phyloP scores from a whole-genome alignment of 2,888 invertebrate species.

The Hydroisotoma schaefferi region DNA sequence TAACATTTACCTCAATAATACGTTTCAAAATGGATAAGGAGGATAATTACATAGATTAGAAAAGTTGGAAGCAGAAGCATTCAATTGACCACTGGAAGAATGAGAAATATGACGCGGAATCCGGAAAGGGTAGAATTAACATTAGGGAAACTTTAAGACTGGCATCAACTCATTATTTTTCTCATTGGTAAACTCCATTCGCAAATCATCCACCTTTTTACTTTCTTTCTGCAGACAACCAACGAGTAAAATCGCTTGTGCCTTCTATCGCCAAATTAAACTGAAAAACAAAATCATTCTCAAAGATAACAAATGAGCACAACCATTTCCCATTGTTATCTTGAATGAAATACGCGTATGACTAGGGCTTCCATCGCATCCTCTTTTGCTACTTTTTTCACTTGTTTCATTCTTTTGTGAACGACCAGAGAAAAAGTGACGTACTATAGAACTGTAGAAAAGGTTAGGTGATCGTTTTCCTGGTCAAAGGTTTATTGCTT shows the following conservation, averaged over 20 bases:
- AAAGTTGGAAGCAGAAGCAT: slow-evolving; percentile 3
- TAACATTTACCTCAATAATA: slow-evolving; percentile 6
- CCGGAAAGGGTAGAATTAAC: slow-evolving; percentile 5
- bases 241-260: slow-evolving; percentile 7
- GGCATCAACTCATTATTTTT: slow-evolving; percentile 4
- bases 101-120: slow-evolving; percentile 5
- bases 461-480: too few species aligned
- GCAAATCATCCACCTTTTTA: neutral
- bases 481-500: too few species aligned
- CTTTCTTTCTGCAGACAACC: too few species aligned
- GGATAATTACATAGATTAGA: slow-evolving; percentile 1
- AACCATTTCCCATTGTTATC: too few species aligned
- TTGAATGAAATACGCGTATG: too few species aligned
- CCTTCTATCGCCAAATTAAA: neutral
- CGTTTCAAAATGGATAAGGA: slow-evolving; percentile 2
- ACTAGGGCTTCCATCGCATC: too few species aligned
- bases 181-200: slow-evolving; percentile 1
- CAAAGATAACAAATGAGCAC: too few species aligned
- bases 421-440: too few species aligned
- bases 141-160: too few species aligned
- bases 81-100: slow-evolving; percentile 4
- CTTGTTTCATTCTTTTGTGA: too few species aligned
- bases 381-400: too few species aligned
- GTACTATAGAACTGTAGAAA: too few species aligned
- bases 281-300: neutral